A percentile compares a stretch with the other conserved stretches of the same genome.
These are phyloP conservation scores for Drosophila mimetica DNA, from an alignment of 2,888 invertebrate species.

Conservation along the genomic window DNA sequence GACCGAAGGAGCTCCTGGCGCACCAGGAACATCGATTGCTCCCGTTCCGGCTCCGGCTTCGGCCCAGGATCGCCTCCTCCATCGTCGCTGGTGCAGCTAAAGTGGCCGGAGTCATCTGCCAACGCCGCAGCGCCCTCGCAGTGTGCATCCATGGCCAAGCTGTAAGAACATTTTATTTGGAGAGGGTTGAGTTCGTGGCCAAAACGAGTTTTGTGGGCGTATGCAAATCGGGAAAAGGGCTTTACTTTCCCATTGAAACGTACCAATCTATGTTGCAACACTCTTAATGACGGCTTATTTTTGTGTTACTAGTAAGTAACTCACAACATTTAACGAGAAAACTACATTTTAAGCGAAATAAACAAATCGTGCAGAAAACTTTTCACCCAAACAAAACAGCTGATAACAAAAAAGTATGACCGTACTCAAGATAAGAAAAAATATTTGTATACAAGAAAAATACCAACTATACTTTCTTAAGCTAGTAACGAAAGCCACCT, in stretches of 20 bases:
- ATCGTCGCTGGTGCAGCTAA: conserved; percentile 66
- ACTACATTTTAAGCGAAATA: conserved; percentile 64
- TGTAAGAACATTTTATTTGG: conserved; percentile 11
- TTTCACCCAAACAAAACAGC: conserved; percentile 55
- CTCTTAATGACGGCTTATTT: neutral
- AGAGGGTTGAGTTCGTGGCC: conserved; percentile 23
- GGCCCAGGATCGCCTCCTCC: conserved; percentile 23
- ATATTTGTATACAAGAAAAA: neutral
- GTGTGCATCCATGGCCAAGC: conserved; percentile 52
- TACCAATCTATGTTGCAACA: neutral
- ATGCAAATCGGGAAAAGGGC: neutral
- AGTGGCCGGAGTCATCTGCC: conserved; percentile 73
- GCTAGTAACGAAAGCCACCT: conserved; percentile 6
- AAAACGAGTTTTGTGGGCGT: conserved; percentile 29
- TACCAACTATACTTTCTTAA: conserved; percentile 42
- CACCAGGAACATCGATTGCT: conserved; percentile 61
- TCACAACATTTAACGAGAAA: neutral
- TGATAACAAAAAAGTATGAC: conserved; percentile 52
- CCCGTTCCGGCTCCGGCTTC: conserved; percentile 54
- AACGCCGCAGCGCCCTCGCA: conserved; percentile 42
- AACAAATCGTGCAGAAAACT: conserved; percentile 48
- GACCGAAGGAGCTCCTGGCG: conserved; percentile 77
- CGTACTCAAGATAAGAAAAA: neutral
- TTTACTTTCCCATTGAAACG: neutral
- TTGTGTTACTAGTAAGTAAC: neutral